Evolutionary conservation across 2,797 vertebrate genomes (phyloP).

Genomic region (Smutsia temminckii): DNA sequence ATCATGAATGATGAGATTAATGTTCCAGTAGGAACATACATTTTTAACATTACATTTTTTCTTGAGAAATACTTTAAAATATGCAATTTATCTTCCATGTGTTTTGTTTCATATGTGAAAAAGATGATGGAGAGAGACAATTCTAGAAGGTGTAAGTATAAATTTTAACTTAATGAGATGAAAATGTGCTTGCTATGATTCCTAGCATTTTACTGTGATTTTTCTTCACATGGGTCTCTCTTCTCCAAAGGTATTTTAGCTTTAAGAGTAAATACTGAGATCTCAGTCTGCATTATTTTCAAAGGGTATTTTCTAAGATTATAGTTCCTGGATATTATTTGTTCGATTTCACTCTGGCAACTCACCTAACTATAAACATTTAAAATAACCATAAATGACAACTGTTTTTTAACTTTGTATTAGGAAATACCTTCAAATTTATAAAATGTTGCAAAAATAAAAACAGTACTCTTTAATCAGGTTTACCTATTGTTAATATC

Average conservation of each 20-base stretch:
- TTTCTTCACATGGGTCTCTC: background rate
- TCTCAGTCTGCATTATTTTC: background rate
- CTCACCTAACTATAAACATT: background rate
- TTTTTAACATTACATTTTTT: slow-evolving; percentile 68
- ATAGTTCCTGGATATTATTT: background rate
- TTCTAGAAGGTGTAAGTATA: slow-evolving; percentile 48
- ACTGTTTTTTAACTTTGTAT: background rate
- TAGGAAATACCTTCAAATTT: slow-evolving; percentile 42
- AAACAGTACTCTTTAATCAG: background rate
- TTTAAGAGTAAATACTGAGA: background rate
- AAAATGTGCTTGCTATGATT: slow-evolving; percentile 28
- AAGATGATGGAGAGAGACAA: background rate
- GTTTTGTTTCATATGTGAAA: slow-evolving; percentile 55
- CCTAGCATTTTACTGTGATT: background rate
- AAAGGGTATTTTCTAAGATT: background rate
- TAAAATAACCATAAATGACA: slow-evolving; percentile 12
- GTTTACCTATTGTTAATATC: background rate
- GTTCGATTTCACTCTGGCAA: background rate
- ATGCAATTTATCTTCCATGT: background rate
- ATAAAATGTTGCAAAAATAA: background rate
- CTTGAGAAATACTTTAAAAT: slow-evolving; percentile 59
- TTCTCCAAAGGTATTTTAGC: background rate
- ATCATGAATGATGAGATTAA: slow-evolving; percentile 72
- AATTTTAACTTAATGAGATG: slow-evolving; percentile 42
- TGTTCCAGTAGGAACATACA: slow-evolving; percentile 52